Base-by-base conservation (phyloP, 64 coral and sea anemone species). In the Montipora foliosa region DNA sequence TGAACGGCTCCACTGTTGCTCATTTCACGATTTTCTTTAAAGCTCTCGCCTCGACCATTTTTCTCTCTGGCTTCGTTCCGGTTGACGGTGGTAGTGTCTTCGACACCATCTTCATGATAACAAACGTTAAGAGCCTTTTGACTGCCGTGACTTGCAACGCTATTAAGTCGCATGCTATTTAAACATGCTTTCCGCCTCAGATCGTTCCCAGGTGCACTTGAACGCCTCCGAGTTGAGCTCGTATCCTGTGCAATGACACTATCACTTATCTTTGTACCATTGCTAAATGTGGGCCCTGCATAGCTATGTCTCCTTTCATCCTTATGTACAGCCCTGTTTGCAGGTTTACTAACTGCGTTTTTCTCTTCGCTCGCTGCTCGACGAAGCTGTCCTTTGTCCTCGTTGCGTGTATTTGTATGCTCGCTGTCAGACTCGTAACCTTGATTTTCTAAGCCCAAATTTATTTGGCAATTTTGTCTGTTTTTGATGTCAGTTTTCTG, bases 141-240 rank as follows among this genome's bases (percentile, higher is more conserved):
- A 67, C 80, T 92, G 13, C 53, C 53, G 53, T 70, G 59, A 20
- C 81, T 92, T 51, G 62, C 67, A 72, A 86, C 8, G 1, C 74
- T 84, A 9, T 73, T 19, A 52, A 22, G 74, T 12, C 78, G 85
- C 92, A 93, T 93, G 14, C 67, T 79, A 52, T 93, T 93, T 14
- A 93, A 80, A 53, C 73, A 87, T 8, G 92, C 92, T 79, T 67
- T 81, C 72, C 85, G 49, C 37, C 92, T 80, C 17, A 93, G 88
- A 71, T 93, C 92, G 20, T 88, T 76, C 4, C 88, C 92, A 15
- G 22, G 24, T 4, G n/a, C 48, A 61, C 92, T 88, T 0, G 84
- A 72, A 44, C 50, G 76, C 11, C 92, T 84, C 44, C 46, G 45
- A 5, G 45, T n/a, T 10, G 44, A n/a, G 16, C 47, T 22, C 20